Percentiles rank a stretch among this genome's conserved stretches.
Conservation (phyloP, 2,797 vertebrate species). For the Coccyzus lansbergi region DNA sequence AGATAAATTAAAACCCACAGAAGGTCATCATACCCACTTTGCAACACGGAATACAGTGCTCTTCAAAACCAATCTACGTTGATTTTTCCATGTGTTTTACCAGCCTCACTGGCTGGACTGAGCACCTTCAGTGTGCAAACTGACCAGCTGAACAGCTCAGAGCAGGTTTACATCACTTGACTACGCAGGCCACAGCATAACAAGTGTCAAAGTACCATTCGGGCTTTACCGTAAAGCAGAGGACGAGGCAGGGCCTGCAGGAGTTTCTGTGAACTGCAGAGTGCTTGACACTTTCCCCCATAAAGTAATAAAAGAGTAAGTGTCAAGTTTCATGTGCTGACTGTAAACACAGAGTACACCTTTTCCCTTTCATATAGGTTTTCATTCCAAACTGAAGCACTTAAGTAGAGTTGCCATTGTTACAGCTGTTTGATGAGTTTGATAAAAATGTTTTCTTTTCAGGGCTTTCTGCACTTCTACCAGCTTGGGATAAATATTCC, state of each 20-base stretch:
- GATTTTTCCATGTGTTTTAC: not conserved
- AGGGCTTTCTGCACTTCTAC: not conserved
- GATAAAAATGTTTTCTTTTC: not conserved
- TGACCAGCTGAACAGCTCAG: not conserved
- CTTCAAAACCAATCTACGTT: not conserved
- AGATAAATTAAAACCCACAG: not conserved
- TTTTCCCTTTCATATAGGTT: not conserved
- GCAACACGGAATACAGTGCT: not conserved
- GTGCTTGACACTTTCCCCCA: not conserved
- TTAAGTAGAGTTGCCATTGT: not conserved
- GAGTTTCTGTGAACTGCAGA: not conserved
- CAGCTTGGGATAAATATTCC: not conserved
- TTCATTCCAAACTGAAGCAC: not conserved
- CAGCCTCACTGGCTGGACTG: not conserved
- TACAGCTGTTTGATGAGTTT: not conserved
- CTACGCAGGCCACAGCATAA: not conserved
- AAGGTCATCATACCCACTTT: not conserved
- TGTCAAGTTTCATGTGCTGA: not conserved
- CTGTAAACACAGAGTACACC: not conserved
- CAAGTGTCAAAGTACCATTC: not conserved
- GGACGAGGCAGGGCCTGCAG: not conserved
- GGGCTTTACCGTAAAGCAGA: not conserved
- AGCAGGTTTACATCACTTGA: not conserved
- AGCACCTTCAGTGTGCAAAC: not conserved
- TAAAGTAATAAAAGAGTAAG: not conserved